These are phyloP conservation scores for Drosophila subquinaria DNA, from an alignment of 2,888 invertebrate species.

Conservation along the genomic window DNA sequence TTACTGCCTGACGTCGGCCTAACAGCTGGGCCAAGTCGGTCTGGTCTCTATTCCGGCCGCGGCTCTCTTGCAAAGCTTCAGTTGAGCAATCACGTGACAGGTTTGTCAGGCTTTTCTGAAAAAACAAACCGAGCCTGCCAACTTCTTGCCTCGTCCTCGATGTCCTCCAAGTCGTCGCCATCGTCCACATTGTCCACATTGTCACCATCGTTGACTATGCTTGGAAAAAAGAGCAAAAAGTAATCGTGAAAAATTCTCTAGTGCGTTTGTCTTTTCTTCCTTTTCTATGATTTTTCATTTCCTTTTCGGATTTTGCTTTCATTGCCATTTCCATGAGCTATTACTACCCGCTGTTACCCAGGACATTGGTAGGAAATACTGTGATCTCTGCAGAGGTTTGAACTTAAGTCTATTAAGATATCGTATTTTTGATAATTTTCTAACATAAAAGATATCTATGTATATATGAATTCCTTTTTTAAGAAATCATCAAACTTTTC, in stretches of 20 bases:
- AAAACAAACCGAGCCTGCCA: slow-evolving; percentile 74
- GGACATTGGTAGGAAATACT: background rate
- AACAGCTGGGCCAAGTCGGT: slow-evolving; percentile 41
- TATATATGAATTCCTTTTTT: too few species aligned
- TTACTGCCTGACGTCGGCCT: slow-evolving; percentile 56
- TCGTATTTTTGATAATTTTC: background rate
- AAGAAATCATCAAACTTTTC: too few species aligned
- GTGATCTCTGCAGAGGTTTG: background rate
- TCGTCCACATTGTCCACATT: background rate
- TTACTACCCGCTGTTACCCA: slow-evolving; percentile 4
- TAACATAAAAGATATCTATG: too few species aligned
- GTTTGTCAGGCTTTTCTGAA: slow-evolving; percentile 71
- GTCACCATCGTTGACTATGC: slow-evolving; percentile 1
- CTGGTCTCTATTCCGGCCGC: slow-evolving; percentile 6
- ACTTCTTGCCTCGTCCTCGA: slow-evolving; percentile 37
- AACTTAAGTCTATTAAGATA: background rate
- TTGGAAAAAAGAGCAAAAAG: slow-evolving; percentile 8
- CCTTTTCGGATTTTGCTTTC: slow-evolving; percentile 35
- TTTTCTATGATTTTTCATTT: slow-evolving; percentile 42
- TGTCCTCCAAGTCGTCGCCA: background rate
- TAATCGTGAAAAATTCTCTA: slow-evolving; percentile 54
- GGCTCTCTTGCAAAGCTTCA: slow-evolving; percentile 43
- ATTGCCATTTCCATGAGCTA: slow-evolving; percentile 20
- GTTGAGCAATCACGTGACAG: slow-evolving; percentile 79
- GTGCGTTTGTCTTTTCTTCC: slow-evolving; percentile 41